phyloP scores from a whole-genome alignment of 2,113 vertebrate species.

The Prochilodus magdalenae region DNA sequence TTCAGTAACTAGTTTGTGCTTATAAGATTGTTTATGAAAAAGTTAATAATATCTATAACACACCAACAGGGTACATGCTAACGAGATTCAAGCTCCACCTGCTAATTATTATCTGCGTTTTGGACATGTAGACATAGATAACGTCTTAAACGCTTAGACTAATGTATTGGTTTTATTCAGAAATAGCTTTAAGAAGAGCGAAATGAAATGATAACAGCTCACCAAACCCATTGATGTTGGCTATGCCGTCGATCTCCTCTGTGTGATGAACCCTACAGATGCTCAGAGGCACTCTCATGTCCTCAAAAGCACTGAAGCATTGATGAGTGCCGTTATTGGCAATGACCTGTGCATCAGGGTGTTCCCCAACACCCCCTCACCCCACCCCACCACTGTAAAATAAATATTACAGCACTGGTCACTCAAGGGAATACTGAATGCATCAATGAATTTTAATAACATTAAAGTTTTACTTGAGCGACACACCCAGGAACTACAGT shows the following conservation, averaged over 20 bases:
- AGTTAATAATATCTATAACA: too few species aligned
- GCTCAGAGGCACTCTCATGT: neutral
- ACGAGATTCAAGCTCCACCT: neutral
- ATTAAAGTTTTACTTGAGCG: neutral
- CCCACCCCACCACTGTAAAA: neutral
- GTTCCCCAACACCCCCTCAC: neutral
- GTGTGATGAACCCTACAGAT: neutral
- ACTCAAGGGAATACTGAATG: conserved; percentile 16
- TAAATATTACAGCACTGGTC: conserved; percentile 12
- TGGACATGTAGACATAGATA: neutral
- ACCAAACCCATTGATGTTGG: conserved; percentile 58
- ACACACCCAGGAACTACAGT: conserved; percentile 39
- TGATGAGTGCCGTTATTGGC: neutral
- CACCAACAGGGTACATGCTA: too few species aligned
- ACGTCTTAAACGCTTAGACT: neutral
- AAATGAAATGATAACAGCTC: conserved; percentile 17
- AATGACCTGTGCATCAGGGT: conserved; percentile 1
- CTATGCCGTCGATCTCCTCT: neutral
- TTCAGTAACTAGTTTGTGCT: too few species aligned
- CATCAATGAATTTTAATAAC: conserved; percentile 14
- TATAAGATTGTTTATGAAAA: too few species aligned
- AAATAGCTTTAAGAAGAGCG: neutral
- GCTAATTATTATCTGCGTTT: neutral
- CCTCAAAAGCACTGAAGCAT: conserved; percentile 21
- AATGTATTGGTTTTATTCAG: neutral